phyloP scores from a whole-genome alignment of 2,113 vertebrate genomes.

The Reinhardtius hippoglossoides region DNA sequence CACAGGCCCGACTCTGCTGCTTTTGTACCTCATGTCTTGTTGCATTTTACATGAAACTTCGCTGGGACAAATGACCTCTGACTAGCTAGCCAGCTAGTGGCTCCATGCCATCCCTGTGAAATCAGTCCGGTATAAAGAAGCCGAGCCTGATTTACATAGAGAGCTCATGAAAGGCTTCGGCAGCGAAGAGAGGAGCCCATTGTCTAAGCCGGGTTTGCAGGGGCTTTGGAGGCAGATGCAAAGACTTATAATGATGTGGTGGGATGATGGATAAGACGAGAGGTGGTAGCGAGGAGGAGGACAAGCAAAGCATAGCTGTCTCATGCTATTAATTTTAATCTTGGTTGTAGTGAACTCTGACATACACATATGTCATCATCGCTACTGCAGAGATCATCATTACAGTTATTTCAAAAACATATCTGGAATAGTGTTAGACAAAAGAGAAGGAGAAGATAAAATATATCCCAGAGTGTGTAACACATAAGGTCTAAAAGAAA shows the following conservation, averaged over 20 bases:
- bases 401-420: not conserved
- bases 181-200: slow-evolving; percentile 21
- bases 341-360: not conserved
- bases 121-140: slow-evolving; percentile 40
- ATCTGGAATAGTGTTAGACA: not conserved
- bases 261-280: slow-evolving; percentile 26
- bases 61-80: slow-evolving; percentile 57
- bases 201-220: slow-evolving; percentile 24
- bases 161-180: slow-evolving; percentile 38
- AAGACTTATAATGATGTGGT: slow-evolving; percentile 52
- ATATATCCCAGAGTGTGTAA: no score
- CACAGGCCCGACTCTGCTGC: slow-evolving; percentile 43
- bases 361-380: not conserved
- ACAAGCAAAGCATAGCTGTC: not conserved
- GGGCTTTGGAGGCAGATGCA: slow-evolving; percentile 41
- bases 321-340: slow-evolving; percentile 13
- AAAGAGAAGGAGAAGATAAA: not conserved
- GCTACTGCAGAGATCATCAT: not conserved
- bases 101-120: slow-evolving; percentile 37
- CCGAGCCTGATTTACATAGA: slow-evolving; percentile 49
- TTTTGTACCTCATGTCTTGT: slow-evolving; percentile 56
- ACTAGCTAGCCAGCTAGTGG: slow-evolving; percentile 39
- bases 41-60: slow-evolving; percentile 67
- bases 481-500: no score
- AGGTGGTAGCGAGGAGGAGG: not conserved